A percentile compares a stretch with the other conserved stretches of the same genome.
Conservation (phyloP, 2,888 invertebrate genomes). For the Nesidiocoris tenuis region DNA sequence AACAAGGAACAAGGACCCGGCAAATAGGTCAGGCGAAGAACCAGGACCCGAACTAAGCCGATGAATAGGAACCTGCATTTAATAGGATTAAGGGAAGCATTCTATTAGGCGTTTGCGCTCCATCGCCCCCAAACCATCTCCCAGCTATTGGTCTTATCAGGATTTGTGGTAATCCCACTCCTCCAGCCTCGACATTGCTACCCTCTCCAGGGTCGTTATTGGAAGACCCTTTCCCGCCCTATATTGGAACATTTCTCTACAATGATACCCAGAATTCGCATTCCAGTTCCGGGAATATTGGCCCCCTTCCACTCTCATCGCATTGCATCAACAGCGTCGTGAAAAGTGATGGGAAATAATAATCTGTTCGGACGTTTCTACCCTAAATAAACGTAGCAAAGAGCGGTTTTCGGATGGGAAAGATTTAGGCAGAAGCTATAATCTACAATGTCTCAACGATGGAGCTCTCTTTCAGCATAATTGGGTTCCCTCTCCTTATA, state of each 20-base stretch:
- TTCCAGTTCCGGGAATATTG: neutral
- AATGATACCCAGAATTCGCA: neutral
- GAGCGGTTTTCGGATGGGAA: too few relatives aligned
- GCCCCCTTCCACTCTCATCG: too few relatives aligned
- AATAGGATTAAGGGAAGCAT: slow-evolving; percentile 29
- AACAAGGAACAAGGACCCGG: slow-evolving; percentile 7
- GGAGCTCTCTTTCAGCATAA: too few relatives aligned
- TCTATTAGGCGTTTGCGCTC: slow-evolving; percentile 29
- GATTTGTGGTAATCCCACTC: slow-evolving; percentile 29
- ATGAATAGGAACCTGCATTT: slow-evolving; percentile 30
- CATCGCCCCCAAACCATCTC: slow-evolving; percentile 15
- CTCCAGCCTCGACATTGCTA: neutral
- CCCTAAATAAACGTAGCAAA: too few relatives aligned
- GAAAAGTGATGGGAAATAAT: too few relatives aligned
- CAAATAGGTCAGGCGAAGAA: slow-evolving; percentile 23
- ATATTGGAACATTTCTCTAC: neutral
- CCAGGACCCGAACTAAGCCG: slow-evolving; percentile 18
- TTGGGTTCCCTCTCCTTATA: too few relatives aligned
- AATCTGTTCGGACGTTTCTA: too few relatives aligned
- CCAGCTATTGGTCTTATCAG: slow-evolving; percentile 28
- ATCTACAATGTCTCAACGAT: too few relatives aligned
- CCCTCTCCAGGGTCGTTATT: neutral
- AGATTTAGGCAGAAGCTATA: too few relatives aligned
- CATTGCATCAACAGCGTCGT: too few relatives aligned
- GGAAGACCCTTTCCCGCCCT: neutral